phyloP scores from a whole-genome alignment of 1,140 invertebrate species.

The Triops longicaudatus region DNA sequence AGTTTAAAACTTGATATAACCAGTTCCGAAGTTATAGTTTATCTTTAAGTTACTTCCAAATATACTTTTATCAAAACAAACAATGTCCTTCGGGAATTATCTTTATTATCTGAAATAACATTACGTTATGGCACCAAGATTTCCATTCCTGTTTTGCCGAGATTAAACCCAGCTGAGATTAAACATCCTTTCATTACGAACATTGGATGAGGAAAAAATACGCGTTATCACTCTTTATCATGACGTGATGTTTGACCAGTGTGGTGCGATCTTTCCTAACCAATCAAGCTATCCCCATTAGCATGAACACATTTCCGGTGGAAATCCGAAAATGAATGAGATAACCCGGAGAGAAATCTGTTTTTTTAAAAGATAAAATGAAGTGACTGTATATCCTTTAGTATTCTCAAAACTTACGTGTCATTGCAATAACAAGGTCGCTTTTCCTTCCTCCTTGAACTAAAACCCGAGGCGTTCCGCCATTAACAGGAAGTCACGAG shows the following conservation, averaged over 20 bases:
- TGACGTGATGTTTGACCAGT: background rate
- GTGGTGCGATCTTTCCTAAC: background rate
- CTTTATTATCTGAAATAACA: too few relatives aligned
- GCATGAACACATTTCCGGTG: too few relatives aligned
- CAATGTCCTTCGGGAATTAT: too few relatives aligned
- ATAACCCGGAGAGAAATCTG: too few relatives aligned
- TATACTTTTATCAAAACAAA: too few relatives aligned
- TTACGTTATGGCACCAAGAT: too few relatives aligned
- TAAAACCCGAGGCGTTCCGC: background rate
- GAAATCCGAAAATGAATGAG: too few relatives aligned
- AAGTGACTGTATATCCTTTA: too few relatives aligned
- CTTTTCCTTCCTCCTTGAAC: constrained; percentile 6
- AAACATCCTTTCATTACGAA: background rate
- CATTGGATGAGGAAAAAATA: background rate
- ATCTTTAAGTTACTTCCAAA: too few relatives aligned
- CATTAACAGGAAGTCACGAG: background rate
- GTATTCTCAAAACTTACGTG: background rate
- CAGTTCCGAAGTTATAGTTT: too few relatives aligned
- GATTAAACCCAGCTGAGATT: background rate
- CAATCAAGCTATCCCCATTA: background rate
- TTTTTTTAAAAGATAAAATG: too few relatives aligned
- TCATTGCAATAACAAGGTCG: background rate
- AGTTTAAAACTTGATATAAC: too few relatives aligned
- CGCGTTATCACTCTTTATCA: background rate
- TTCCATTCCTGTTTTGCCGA: background rate